Percentiles rank a stretch among this genome's conserved stretches.
Evolutionary conservation across 2,113 vertebrate species (phyloP).

Genomic region (Poicephalus gulielmi): DNA sequence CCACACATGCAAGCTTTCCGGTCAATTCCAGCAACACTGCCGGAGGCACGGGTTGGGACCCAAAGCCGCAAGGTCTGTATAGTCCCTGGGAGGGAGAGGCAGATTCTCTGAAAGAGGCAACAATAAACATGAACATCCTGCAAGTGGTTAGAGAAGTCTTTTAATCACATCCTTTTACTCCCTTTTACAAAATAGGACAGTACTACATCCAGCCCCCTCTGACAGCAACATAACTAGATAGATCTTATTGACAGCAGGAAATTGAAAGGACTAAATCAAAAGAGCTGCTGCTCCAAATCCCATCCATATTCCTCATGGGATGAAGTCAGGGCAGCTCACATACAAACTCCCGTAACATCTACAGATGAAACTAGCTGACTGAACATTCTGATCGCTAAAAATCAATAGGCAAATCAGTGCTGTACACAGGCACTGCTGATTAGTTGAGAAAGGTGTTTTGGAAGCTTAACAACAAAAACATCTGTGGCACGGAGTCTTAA

Average conservation of each 20-base stretch:
- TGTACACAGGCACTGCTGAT: neutral
- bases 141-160: neutral
- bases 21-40: neutral
- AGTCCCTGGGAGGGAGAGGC: neutral
- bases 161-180: neutral
- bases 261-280: neutral
- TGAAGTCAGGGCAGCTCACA: neutral
- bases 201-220: neutral
- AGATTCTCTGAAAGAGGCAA: neutral
- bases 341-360: neutral
- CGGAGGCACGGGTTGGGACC: neutral
- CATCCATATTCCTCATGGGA: neutral
- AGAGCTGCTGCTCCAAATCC: neutral
- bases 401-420: neutral
- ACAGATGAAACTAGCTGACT: neutral
- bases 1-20: accelerated
- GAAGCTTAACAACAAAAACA: neutral
- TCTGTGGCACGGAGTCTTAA: neutral
- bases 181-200: neutral
- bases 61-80: neutral
- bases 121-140: neutral
- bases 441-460: neutral
- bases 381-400: neutral
- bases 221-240: neutral
- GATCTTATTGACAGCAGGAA: neutral